Conservation (phyloP, 2,797 vertebrate genomes). For the Eupleurogrammus muticus region DNA sequence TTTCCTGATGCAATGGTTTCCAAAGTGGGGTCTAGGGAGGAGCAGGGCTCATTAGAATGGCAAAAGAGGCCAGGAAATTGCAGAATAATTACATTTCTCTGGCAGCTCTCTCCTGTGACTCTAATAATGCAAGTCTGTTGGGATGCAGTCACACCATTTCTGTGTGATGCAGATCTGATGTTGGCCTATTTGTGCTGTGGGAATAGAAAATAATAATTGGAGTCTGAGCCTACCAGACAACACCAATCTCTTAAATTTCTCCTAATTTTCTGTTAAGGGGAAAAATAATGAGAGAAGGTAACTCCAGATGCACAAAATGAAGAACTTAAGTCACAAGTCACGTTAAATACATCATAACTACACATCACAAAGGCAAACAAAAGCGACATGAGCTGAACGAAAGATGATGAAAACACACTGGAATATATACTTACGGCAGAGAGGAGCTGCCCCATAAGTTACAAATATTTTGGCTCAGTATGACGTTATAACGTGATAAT, state of each 20-base stretch:
- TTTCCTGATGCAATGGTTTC: constrained; percentile 3
- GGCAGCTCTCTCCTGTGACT: constrained; percentile 10
- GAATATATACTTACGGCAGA: no score
- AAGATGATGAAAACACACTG: no score
- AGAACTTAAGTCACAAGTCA: no score
- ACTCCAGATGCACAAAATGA: no score
- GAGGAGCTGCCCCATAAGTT: no score
- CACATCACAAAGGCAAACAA: no score
- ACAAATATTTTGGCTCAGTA: no score
- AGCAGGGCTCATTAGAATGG: not conserved
- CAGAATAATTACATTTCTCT: constrained; percentile 10
- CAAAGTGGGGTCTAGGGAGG: not conserved
- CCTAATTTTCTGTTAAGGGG: no score
- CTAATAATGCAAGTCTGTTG: constrained; percentile 14
- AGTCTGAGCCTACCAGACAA: not conserved
- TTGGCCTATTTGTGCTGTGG: not conserved
- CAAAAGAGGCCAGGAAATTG: not conserved
- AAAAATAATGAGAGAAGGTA: no score
- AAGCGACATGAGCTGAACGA: no score
- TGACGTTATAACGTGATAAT: no score
- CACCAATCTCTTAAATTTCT: constrained; percentile 5
- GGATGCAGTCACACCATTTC: constrained; percentile 10
- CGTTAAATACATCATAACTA: no score
- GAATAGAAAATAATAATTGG: not conserved
- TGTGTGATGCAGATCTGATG: not conserved